A percentile compares a stretch with the other conserved stretches of the same genome.
phyloP scores from a whole-genome alignment of 1,140 invertebrate genomes.

The Chymomyza costata region DNA sequence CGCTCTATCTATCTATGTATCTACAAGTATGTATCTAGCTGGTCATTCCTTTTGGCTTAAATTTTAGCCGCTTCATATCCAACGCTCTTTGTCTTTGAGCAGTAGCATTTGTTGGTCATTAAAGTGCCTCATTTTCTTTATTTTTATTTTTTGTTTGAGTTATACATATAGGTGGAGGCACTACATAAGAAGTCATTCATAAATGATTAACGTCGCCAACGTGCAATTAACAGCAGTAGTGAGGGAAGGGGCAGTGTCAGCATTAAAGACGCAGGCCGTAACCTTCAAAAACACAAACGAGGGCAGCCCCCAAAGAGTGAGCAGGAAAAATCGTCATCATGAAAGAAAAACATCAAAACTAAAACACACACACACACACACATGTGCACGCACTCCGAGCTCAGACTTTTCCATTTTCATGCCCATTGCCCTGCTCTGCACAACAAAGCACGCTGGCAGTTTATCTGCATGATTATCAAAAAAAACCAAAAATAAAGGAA shows the following conservation, averaged over 20 bases:
- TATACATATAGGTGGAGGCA: slow-evolving; percentile 15
- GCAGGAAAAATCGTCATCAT: slow-evolving; percentile 1
- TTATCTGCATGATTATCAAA: slow-evolving; percentile 42
- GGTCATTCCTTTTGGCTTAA: not conserved
- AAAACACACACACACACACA: too few species aligned
- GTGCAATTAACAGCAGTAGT: slow-evolving; percentile 35
- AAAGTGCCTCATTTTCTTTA: slow-evolving; percentile 48
- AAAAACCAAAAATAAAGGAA: too few species aligned
- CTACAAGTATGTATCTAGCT: slow-evolving; percentile 27
- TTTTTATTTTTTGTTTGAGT: slow-evolving; percentile 12
- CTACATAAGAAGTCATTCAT: slow-evolving; percentile 47
- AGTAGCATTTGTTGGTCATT: slow-evolving; percentile 50
- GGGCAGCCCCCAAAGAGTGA: slow-evolving; percentile 12
- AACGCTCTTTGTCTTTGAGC: not conserved
- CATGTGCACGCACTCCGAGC: too few species aligned
- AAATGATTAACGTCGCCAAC: slow-evolving; percentile 59
- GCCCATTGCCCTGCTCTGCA: not conserved
- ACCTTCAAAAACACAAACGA: slow-evolving; percentile 35
- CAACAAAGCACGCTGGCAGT: too few species aligned
- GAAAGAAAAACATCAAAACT: too few species aligned
- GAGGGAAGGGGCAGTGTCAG: too few species aligned
- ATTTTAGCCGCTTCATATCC: slow-evolving; percentile 1
- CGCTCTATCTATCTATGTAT: too few species aligned
- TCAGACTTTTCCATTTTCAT: slow-evolving; percentile 41
- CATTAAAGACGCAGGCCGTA: too few species aligned